Evolutionary conservation across 1,140 invertebrate species (phyloP), one percentile per base, ranked within the genome.

Genomic region (Habropoda laboriosa): DNA sequence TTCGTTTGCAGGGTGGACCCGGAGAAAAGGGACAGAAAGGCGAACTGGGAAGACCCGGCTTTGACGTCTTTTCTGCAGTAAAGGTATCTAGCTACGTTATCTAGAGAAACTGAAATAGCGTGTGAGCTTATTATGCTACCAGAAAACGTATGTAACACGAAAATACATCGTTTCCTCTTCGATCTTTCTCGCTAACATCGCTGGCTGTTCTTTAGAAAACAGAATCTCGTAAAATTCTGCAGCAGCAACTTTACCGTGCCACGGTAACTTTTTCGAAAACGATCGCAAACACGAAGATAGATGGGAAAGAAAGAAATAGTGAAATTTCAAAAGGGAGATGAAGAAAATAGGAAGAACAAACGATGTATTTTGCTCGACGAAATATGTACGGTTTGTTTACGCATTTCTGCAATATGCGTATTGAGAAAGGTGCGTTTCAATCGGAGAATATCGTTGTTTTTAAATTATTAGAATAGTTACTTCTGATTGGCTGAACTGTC

Each of bases 21-120:
- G 98, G 98, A 7, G 97, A 98, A 72, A 97, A 97, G 90, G 98
- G 98, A 60, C 95, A 96, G 86, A 97, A 97, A 92, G 97, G 97
- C 49, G 97, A 97, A 87, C 94, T 96, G 63, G 97, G 97, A 79
- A 97, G 95, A 90, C 96, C 97, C 45, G 97, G 97, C 53, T 97
- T 98, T 88, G 97, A 98, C 91, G 96, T 98, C 40, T 96, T 97
- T 92, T 96, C 97, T 78, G 97, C 97, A 80, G 96, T 98, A 85
- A 98, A 98, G 96, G 97, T 98, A 95, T 89, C 91, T 93, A 92
- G 64, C 85, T 79, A 87, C 61, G 70, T 70, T 86, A 79, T 83
- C 82, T 77, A 77, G 40, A 38, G 42, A 68, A n/a, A 82, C 27
- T 24, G 42, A 63, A 82, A 72, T 53, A 68, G 63, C 35, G 32